Evolutionary conservation across 2,113 vertebrate species (phyloP), one percentile per base, ranked within the genome.

Genomic region (Hipposideros armiger): DNA sequence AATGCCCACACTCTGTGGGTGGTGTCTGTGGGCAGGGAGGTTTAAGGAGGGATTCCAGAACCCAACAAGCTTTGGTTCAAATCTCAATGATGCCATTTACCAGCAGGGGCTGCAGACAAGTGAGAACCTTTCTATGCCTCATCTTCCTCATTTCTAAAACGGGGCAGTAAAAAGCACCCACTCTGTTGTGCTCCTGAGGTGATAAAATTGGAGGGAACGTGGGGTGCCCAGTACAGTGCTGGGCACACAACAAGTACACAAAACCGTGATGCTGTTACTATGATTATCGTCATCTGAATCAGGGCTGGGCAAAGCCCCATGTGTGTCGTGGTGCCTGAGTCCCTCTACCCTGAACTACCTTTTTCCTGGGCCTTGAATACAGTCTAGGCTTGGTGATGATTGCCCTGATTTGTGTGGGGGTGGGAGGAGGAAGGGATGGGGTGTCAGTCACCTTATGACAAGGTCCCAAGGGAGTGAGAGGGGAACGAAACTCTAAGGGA

Each of bases 241-340:
- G 1, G 56, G 42, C 22, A 19, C 1, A 3, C 4, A 11, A 42
- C 13, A 15, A 5, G 14, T 3, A 32, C 14, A 47, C 13, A 26
- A 5, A 77, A 11, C 62, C 0, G 1, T 11, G 47, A 1, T 36
- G 50, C 78, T 42, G 24, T 4, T 10, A 19, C 16, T 26, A 4
- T 1, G 36, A 47, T 10, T n/a, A 22, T 11, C 3, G 7, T 36
- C 42, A 5, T 2, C 28, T 32, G 15, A 2, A 10, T 3, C 10
- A 40, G 40, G 58, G 81, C 19, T 11, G 62, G 81, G 64, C 14
- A 10, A 32, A 54, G 3, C 42, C 56, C 73, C 4, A n/a, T 0
- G 4, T 24, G 56, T 67, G 24, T 2, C 17, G 0, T 1, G 4
- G 20, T 17, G 32, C 11, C 11, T 3, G 42, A 20, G 26, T 45